Evolutionary conservation across 2,113 vertebrate species (phyloP).

Genomic region (Gobius niger): DNA sequence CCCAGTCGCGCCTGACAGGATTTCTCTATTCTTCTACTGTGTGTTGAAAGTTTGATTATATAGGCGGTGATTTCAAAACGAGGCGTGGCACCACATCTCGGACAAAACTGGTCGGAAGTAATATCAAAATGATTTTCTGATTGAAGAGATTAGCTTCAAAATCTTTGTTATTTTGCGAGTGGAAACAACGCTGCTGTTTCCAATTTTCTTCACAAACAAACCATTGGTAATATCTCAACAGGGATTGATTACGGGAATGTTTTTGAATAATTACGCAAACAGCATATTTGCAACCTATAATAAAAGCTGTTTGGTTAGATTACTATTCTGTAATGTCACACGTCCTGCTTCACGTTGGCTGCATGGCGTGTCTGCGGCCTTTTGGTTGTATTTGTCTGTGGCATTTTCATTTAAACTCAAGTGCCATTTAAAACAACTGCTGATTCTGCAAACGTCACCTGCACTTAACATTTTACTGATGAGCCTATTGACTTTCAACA

Average conservation of each 20-base stretch:
- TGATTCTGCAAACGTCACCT: constrained; percentile 11
- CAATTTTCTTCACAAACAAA: too few relatives aligned
- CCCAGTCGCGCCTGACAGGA: constrained; percentile 47
- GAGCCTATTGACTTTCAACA: constrained; percentile 3
- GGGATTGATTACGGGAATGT: too few relatives aligned
- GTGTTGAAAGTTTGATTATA: constrained; percentile 64
- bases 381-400: background rate
- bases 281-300: background rate
- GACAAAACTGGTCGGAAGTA: constrained; percentile 14
- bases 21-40: constrained; percentile 37
- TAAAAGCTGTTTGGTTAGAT: background rate
- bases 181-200: constrained; percentile 5
- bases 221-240: too few relatives aligned
- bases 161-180: constrained; percentile 32
- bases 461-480: constrained; percentile 7
- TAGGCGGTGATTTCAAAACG: constrained; percentile 11
- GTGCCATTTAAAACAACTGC: constrained; percentile 7
- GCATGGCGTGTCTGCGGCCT: background rate
- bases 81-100: constrained; percentile 38
- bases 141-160: constrained; percentile 24
- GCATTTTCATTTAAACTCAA: background rate
- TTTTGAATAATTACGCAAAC: too few relatives aligned
- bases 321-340: background rate
- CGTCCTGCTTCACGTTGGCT: background rate
- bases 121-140: constrained; percentile 36